Evolutionary conservation across 2,113 vertebrate species (phyloP).

Genomic region (Pollimyrus isidori): DNA sequence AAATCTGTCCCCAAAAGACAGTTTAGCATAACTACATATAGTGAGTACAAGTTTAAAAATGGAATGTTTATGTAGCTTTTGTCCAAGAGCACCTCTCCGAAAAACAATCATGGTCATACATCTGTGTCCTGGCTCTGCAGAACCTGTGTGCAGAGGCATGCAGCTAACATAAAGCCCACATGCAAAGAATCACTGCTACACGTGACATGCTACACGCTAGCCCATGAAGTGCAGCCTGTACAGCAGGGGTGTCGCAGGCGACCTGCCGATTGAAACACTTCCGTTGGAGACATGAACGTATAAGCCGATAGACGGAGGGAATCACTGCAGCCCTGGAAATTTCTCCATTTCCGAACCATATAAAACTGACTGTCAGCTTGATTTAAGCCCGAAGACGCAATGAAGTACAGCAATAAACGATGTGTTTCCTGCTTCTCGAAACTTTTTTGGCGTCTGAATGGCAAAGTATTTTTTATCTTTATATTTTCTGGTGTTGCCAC

Average conservation of each 20-base stretch:
- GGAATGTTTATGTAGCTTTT: neutral
- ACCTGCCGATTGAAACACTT: neutral
- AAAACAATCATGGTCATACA: neutral
- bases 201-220: neutral
- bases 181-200: neutral
- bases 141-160: neutral
- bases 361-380: neutral
- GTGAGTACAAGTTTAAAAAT: neutral
- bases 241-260: neutral
- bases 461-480: neutral
- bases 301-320: neutral
- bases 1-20: neutral
- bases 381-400: neutral
- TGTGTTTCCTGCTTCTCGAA: conserved; percentile 35
- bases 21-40: neutral
- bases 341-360: neutral
- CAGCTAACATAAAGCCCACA: neutral
- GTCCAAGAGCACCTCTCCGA: neutral
- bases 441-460: neutral
- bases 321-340: neutral
- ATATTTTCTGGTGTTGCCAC: neutral
- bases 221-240: neutral
- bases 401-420: neutral
- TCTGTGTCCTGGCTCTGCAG: neutral
- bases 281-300: conserved; percentile 10